phyloP scores from a whole-genome alignment of 1,140 invertebrate species.

The Venustaconcha ellipsiformis region DNA sequence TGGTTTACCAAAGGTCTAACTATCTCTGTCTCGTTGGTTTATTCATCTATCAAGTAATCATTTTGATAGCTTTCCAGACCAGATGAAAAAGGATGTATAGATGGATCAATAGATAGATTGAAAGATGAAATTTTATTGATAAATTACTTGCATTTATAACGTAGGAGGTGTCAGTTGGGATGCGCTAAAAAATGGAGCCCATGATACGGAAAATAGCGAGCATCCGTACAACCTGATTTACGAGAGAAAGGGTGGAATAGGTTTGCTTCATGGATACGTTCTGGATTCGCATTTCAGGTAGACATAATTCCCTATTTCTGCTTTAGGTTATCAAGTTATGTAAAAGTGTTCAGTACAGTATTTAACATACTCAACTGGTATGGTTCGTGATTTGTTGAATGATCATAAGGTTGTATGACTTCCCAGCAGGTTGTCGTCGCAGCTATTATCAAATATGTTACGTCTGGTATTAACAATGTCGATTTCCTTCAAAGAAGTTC shows the following conservation, averaged over 20 bases:
- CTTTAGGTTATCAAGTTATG: background rate
- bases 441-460: no score
- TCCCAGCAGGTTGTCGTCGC: background rate
- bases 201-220: conserved; percentile 5
- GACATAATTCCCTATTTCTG: background rate
- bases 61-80: background rate
- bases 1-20: no score
- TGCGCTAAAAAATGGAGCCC: conserved; percentile 41
- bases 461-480: no score
- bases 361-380: background rate
- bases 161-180: conserved; percentile 47
- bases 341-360: background rate
- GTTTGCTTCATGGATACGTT: conserved; percentile 50
- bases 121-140: no score
- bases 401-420: background rate
- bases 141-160: background rate
- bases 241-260: conserved; percentile 46
- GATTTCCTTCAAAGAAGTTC: no score
- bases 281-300: conserved; percentile 60
- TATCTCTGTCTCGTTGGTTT: no score
- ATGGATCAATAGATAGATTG: no score
- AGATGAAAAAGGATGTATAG: no score
- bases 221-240: conserved; percentile 48
- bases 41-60: no score
- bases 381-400: background rate